Base-by-base conservation (phyloP, 2,888 invertebrate species). In the Notodonta ziczac region DNA sequence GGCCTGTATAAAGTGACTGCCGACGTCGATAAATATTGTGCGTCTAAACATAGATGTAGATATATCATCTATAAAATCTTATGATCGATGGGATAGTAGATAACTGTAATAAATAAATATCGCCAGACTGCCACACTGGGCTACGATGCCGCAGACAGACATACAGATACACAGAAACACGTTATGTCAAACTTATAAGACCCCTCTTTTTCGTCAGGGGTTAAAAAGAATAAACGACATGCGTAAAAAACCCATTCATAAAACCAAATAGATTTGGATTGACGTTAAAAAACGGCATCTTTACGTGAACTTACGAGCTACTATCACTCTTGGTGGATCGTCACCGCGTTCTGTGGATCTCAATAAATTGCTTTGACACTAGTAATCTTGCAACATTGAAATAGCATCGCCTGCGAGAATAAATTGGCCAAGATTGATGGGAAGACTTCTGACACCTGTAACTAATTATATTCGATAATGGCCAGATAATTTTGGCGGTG, bases 361-460 rank as follows among this genome's bases (percentile, higher is more conserved):
- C 83, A 83, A 87, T 88, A 88, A 88, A 88, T 89, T 83, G 76
- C 67, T 73, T 72, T 77, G 85, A 83, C 85, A 82, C 77, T 63
- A 64, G 68, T 65, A 63, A 55, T 35, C 55, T 39, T n/a, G 7
- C 16, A 55, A 61, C 48, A 56, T 54, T 52, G 56, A 61, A 68
- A 62, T 58, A 13, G 60, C 42, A 16, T 32, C 10, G 12, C 5
- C 52, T 12, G 5, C 32, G 16, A 12, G 51, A 52, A 52, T n/a
- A 52, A 32, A 52, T 52, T 4, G 13, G 7, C 13, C 32, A 32
- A 32, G 32, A 52, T 52, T 52, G 52, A 52, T 52, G 32, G 12
- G 39, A 14, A 2, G 52, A 72, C 69, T 67, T 63, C 55, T 61
- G 61, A 61, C 61, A 51, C 51, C 57, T 57, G 53, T 61, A 65